Conservation (phyloP, 2,113 vertebrate species). For the Sinocyclocheilus rhinocerous region DNA sequence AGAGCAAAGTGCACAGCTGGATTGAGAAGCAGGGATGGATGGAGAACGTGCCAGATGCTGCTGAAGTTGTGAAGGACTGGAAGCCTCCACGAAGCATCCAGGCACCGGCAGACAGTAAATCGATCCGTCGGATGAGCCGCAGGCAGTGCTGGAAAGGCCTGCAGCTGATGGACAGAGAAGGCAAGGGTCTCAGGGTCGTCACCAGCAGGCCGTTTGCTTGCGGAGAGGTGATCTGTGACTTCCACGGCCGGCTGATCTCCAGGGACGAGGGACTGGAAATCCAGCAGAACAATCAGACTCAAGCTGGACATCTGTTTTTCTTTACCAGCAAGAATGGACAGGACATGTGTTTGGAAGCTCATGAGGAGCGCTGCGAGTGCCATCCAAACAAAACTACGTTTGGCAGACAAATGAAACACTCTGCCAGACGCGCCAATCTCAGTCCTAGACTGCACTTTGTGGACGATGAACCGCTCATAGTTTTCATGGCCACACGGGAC, state of each 20-base stretch:
- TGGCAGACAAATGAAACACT: too few relatives aligned
- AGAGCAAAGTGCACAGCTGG: background rate
- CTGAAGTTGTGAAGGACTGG: background rate
- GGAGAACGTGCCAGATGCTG: background rate
- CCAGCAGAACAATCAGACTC: too few relatives aligned
- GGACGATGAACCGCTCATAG: too few relatives aligned
- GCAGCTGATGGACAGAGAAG: background rate
- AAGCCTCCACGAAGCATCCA: background rate
- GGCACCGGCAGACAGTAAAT: background rate
- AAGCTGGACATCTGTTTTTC: too few relatives aligned
- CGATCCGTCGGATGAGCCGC: background rate
- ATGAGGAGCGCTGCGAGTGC: too few relatives aligned
- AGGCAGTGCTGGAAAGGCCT: background rate
- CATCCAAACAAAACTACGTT: too few relatives aligned
- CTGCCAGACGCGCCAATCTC: too few relatives aligned
- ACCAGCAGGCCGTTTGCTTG: background rate
- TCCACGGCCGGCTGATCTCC: background rate
- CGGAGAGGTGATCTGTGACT: constrained; percentile 3
- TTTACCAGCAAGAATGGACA: too few relatives aligned
- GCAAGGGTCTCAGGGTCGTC: background rate
- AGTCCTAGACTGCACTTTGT: too few relatives aligned
- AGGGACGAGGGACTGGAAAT: background rate
- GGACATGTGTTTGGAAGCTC: too few relatives aligned
- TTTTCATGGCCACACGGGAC: too few relatives aligned
- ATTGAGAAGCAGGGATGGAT: background rate